Evolutionary conservation across 2,888 invertebrate species (phyloP), one percentile per base, ranked within the genome.

Genomic region (Nineta flava): DNA sequence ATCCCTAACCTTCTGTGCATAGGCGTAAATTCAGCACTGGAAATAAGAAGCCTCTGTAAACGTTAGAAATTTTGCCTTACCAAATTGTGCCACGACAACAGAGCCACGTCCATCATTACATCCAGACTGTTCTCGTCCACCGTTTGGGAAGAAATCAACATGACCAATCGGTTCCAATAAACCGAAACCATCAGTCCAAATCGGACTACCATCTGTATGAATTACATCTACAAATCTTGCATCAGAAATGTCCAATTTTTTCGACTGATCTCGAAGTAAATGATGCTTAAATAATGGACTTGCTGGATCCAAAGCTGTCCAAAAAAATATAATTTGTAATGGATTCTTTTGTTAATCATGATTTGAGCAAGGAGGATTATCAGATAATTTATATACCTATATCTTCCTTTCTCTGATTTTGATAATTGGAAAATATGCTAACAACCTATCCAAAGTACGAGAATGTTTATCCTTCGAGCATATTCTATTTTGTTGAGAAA

Each of bases 291-390:
- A 88, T 0, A 90, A 72, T 0, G 91, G 91, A 60, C 83, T 80
- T 0, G 91, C 88, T 0, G 90, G 87, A 61, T 91, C 90, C 50
- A 91, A 63, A 35, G 87, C 90, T 78, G 65, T n/a, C 59, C 61
- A 53, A 19, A 31, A 41, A 41, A 16, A n/a, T 9, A 9, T 19
- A 7, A 44, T 19, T 44, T 44, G 7, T n/a, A n/a, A 3, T 42
- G 2, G 1, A 42, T 13, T 35, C n/a, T 35, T 35, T 35, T 35
- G n/a, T 40, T 15, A 15, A 26, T 26, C 26, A 26, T n/a, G n/a
- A 13, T 42, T 16, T 16, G n/a, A 42, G n/a, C 2, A n/a, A n/a
- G 2, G n/a, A 12, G 35, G 10, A 35, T 35, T 12, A 35, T 10
- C 6, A 13, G 13, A 3, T 35, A 3, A 6, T 2, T 35, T 35